Evolutionary conservation across 2,797 vertebrate species (phyloP), one percentile per base, ranked within the genome.

Genomic region (Peromyscus nudipes): DNA sequence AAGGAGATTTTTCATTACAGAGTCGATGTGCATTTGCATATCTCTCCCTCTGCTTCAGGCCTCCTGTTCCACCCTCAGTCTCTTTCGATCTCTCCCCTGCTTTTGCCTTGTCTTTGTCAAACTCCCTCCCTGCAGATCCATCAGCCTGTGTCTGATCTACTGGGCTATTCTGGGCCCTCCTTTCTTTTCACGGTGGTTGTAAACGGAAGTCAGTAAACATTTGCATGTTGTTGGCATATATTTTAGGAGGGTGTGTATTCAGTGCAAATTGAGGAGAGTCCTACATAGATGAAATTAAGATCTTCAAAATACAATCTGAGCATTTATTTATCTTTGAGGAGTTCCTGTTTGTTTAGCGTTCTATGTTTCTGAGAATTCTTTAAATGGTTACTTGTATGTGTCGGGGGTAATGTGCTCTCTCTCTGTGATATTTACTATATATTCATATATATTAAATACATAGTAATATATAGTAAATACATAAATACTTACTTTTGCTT

Each of bases 1-100:
- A 98, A 98, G 98, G 96, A 98, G 96, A 96, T 98, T 98, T 99
- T 98, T 98, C 98, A 98, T 98, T 98, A 98, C 12, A 57, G 96
- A 98, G 97, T 98, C 81, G 57, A 98, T 98, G 96, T 96, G 31
- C 60, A 98, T 98, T 98, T 99, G 98, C 98, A 98, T 98, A 98
- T 98, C 91, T 94, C 86, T 89, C 94, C 25, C 92, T 95, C 31
- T 1, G 94, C 60, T 82, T 79, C 65, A 34, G 91, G 83, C 76
- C 89, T 86, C 43, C 79, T 84, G 52, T 65, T 27, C 52, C 91
- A n/a, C 27, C 60, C 71, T 90, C 81, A 2, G 64, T 43, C 83
- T 92, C 92, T 86, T 85, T 96, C 71, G 10, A 34, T 94, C 94
- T 95, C 93, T 6, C 27, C 52, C 46, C 69, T 43, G 57, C 12